Percentiles rank a stretch among this genome's conserved stretches.
Conservation (phyloP, 2,888 invertebrate genomes). For the Polydrusus pterygomalis region DNA sequence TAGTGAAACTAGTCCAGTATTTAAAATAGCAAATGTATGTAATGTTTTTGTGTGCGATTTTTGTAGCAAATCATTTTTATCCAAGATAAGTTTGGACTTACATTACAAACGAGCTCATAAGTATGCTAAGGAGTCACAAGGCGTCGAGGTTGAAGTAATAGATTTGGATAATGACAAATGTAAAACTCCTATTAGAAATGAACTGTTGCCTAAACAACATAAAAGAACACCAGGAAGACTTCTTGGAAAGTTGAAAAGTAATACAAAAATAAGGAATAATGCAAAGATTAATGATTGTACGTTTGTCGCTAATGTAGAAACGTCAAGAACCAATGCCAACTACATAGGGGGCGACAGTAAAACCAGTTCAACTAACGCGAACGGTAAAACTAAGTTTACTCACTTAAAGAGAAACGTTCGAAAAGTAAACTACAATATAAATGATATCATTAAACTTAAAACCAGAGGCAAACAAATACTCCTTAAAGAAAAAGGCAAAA, state of each 20-base stretch:
- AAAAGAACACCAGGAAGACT: no score
- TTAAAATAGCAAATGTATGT: slow-evolving; percentile 24
- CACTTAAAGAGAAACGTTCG: neutral
- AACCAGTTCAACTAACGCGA: neutral
- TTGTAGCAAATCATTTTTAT: slow-evolving; percentile 25
- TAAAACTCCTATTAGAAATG: no score
- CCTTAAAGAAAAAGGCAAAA: neutral
- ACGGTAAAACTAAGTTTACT: neutral
- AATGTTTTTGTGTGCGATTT: slow-evolving; percentile 29
- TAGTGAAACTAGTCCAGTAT: slow-evolving; percentile 19
- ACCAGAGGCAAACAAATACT: neutral
- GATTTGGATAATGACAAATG: no score
- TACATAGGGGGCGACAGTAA: neutral
- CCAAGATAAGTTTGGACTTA: neutral
- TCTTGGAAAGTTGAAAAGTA: no score
- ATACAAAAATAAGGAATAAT: no score
- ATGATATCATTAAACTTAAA: neutral
- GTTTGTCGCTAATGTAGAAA: no score
- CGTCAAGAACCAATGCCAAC: no score
- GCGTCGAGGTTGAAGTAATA: no score
- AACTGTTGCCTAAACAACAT: no score
- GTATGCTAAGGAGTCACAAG: no score
- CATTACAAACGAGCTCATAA: slow-evolving; percentile 26
- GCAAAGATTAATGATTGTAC: no score
- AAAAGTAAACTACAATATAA: slow-evolving; percentile 2